phyloP scores from a whole-genome alignment of 1,140 invertebrate species.

The Pseudomyrmex concolor region DNA sequence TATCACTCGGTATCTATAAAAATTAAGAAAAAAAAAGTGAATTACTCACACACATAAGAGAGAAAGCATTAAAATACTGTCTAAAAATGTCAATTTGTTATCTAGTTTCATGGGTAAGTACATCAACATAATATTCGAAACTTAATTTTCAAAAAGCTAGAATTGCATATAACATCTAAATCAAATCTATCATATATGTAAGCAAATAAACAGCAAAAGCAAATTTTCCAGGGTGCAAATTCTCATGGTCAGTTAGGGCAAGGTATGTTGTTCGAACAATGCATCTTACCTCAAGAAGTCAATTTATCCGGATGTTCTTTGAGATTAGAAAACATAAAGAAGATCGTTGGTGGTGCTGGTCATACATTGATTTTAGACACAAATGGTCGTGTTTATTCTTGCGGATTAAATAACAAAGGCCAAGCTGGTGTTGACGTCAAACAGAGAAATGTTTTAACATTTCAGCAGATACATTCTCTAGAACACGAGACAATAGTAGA shows the following conservation, averaged over 20 bases:
- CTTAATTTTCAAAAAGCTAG: too few species aligned
- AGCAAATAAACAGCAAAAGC: background rate
- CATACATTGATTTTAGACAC: constrained; percentile 89
- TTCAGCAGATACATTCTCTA: constrained; percentile 70
- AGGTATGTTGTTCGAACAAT: constrained; percentile 88
- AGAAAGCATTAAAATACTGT: constrained; percentile 10
- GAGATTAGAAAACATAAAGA: constrained; percentile 84
- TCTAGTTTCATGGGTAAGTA: constrained; percentile 64
- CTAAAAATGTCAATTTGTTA: constrained; percentile 27
- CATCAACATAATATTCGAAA: too few species aligned
- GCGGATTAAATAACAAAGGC: constrained; percentile 94
- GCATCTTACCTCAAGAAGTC: constrained; percentile 86
- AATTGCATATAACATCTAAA: background rate
- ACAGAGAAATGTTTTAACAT: constrained; percentile 64
- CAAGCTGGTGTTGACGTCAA: constrained; percentile 87
- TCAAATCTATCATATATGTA: background rate
- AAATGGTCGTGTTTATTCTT: constrained; percentile 90
- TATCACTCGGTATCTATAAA: too few species aligned
- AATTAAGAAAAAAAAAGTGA: background rate
- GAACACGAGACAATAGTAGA: constrained; percentile 84
- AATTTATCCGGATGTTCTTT: constrained; percentile 80
- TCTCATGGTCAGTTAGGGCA: constrained; percentile 92
- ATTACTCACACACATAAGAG: background rate
- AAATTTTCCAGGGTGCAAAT: constrained; percentile 90
- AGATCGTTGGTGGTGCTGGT: constrained; percentile 91